Evolutionary conservation across 2,888 invertebrate species (phyloP).

Genomic region (Dichetophora obliterata): DNA sequence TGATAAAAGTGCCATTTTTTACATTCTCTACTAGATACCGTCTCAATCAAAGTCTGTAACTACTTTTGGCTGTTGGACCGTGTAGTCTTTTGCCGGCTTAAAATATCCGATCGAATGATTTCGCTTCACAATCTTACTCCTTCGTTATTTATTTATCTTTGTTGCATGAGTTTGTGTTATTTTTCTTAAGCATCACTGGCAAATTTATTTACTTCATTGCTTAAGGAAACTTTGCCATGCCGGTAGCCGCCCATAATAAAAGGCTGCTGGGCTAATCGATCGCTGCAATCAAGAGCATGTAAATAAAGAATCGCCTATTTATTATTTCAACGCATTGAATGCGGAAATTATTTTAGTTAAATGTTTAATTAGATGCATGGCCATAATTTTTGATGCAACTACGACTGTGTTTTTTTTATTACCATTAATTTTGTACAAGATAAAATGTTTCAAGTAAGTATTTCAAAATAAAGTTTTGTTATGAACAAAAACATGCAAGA

Average conservation of each 20-base stretch:
- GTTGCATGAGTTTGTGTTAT: not conserved
- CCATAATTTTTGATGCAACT: not conserved
- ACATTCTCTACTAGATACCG: too few species aligned
- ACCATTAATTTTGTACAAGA: too few species aligned
- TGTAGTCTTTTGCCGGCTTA: too few species aligned
- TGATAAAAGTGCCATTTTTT: too few species aligned
- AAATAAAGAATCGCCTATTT: slow-evolving; percentile 10
- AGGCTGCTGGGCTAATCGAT: too few species aligned
- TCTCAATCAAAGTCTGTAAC: too few species aligned
- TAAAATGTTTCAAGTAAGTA: too few species aligned
- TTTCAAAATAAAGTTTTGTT: too few species aligned
- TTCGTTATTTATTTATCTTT: not conserved
- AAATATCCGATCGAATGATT: too few species aligned
- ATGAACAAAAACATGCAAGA: not conserved
- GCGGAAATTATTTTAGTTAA: slow-evolving; percentile 19
- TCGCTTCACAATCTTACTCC: not conserved
- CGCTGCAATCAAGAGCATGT: not conserved
- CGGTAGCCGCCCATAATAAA: not conserved
- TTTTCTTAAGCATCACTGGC: slow-evolving; percentile 17
- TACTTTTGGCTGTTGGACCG: too few species aligned
- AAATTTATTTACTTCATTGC: slow-evolving; percentile 16
- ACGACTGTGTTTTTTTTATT: too few species aligned
- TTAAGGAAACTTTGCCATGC: not conserved
- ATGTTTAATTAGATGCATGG: slow-evolving; percentile 9
- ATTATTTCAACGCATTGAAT: slow-evolving; percentile 25